Base-by-base conservation (phyloP, 1,140 invertebrate species). In the Oedothorax gibbosus region DNA sequence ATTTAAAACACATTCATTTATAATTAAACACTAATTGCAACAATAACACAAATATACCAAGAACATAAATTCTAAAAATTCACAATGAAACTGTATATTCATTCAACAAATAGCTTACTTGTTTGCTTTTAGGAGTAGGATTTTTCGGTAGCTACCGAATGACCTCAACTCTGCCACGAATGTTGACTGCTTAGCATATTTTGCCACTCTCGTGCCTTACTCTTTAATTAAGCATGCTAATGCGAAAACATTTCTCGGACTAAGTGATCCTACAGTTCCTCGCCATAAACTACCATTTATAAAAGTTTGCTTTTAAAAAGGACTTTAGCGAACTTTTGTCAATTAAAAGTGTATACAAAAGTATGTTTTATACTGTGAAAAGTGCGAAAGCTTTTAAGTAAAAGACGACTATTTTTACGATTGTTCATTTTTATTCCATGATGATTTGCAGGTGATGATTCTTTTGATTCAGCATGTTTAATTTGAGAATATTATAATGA, bases 141-240 rank as follows among this genome's bases (percentile, higher is more conserved):
- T 35, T 35, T 35, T 71, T 53, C 69, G 20, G 49, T 53, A 71
- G 54, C 50, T 51, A 71, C 54, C 54, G 49, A 71, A 50, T 35
- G 66, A 21, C 15, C n/a, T 69, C 66, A n/a, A 15, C 69, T 53
- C 5, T 15, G 51, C 15, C 50, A 71, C 69, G 54, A 49, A 18
- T 51, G 15, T 53, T 3, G 18, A 65, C 60, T 77, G 72, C 72
- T 77, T 77, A 77, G 75, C 75, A 77, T 77, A 77, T 77, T 77
- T 77, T 65, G n/a, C 60, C 60, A 65, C 60, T 77, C n/a, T 77
- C 75, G 62, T 64, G 56, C 50, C 51, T 56, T 64, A 20, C 75
- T 12, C 57, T 65, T 77, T 77, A 77, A 77, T 77, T 77, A 77
- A 77, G 75, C 60, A 65, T 77, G 14, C 75, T 77, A 77, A 77